phyloP scores from a whole-genome alignment of 2,888 invertebrate species.

The Cataglyphis cursor region DNA sequence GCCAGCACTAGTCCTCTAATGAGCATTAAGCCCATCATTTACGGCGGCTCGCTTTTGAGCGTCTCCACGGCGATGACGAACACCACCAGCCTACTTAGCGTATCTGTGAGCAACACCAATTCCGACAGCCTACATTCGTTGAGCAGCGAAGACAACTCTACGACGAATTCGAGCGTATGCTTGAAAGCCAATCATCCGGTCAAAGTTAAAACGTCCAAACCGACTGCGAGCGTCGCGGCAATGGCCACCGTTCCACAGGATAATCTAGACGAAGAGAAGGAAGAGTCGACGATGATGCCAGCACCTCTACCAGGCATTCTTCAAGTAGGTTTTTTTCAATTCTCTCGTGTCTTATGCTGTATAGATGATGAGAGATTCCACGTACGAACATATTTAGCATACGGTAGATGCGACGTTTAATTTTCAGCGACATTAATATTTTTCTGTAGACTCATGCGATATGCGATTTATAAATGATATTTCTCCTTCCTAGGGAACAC shows the following conservation, averaged over 20 bases:
- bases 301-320: slow-evolving; percentile 88
- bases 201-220: slow-evolving; percentile 76
- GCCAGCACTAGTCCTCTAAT: slow-evolving; percentile 91
- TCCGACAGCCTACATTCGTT: slow-evolving; percentile 90
- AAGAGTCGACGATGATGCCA: slow-evolving; percentile 82
- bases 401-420: slow-evolving; percentile 1
- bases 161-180: slow-evolving; percentile 76
- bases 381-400: not conserved
- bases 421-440: slow-evolving; percentile 29
- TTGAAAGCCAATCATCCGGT: slow-evolving; percentile 72
- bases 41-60: slow-evolving; percentile 90
- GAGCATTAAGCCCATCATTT: slow-evolving; percentile 88
- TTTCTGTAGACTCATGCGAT: slow-evolving; percentile 11
- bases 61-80: slow-evolving; percentile 88
- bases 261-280: slow-evolving; percentile 79
- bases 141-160: slow-evolving; percentile 81
- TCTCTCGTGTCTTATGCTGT: not conserved
- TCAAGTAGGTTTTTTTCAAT: slow-evolving; percentile 88
- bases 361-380: not conserved
- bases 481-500: slow-evolving; percentile 79
- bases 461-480: slow-evolving; percentile 69
- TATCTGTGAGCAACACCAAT: slow-evolving; percentile 77
- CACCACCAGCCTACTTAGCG: slow-evolving; percentile 80
- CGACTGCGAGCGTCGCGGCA: slow-evolving; percentile 85
- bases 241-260: slow-evolving; percentile 80